Conservation (phyloP, 2,113 vertebrate genomes). For the Crotophaga sulcirostris region DNA sequence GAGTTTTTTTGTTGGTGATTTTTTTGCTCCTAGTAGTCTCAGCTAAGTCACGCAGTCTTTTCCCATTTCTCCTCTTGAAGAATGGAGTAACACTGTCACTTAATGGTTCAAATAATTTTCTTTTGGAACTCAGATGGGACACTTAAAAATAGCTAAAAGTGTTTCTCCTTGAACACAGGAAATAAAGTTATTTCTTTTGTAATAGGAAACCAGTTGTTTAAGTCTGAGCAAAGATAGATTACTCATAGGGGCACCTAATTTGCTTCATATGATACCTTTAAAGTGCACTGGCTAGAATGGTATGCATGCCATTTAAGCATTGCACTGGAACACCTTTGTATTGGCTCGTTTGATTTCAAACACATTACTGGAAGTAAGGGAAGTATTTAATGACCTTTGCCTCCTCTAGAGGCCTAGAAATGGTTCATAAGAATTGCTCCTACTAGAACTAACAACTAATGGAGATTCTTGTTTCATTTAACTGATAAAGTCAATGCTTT, state of each 20-base stretch:
- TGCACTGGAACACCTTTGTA: slow-evolving; percentile 20
- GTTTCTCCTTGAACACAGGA: background rate
- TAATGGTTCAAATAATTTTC: background rate
- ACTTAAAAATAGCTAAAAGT: background rate
- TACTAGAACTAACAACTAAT: background rate
- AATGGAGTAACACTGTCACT: background rate
- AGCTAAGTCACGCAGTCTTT: background rate
- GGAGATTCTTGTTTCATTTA: background rate
- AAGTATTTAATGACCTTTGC: slow-evolving; percentile 15
- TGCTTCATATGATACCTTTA: slow-evolving; percentile 17
- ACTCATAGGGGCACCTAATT: background rate
- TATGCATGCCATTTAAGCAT: slow-evolving; percentile 13
- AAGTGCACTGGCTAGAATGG: slow-evolving; percentile 2
- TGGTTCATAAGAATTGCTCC: background rate
- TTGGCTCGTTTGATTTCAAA: background rate
- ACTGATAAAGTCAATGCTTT: background rate
- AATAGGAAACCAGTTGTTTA: slow-evolving; percentile 12
- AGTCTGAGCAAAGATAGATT: background rate
- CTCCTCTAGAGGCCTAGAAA: slow-evolving; percentile 2
- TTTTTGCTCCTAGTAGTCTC: background rate
- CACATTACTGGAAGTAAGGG: background rate
- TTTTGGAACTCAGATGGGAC: background rate
- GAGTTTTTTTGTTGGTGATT: background rate
- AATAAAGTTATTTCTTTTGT: slow-evolving; percentile 14
- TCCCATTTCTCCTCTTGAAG: background rate